Base-by-base conservation (phyloP, 2,888 invertebrate genomes). In the Cheilosia variabilis region DNA sequence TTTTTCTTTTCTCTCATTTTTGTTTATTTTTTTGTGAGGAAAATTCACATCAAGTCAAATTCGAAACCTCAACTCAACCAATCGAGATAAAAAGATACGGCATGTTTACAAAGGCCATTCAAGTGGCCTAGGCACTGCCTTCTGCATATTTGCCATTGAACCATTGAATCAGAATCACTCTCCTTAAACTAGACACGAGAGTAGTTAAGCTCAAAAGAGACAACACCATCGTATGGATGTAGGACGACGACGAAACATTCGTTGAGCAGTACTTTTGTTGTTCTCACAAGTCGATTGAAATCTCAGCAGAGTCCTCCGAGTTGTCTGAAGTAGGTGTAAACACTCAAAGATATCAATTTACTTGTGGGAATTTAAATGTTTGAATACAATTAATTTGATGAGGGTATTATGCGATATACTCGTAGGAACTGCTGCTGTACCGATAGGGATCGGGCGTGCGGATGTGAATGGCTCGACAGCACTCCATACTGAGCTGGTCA, bases 321-420 rank as follows among this genome's bases (percentile, higher is more conserved):
- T 50, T 62, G 19, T 52, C 60, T 77, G 60, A 62, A 77, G 72
- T 72, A 78, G 73, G 78, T 78, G 84, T 84, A 83, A 77, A 71
- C 75, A 69, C 79, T 53, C 60, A 57, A 75, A 60, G 69, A 79
- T 75, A 84, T 84, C 79, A 79, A 71, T 84, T 84, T 79, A 69
- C 75, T 75, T 80, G 60, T 78, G 65, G 66, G 71, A 75, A 55
- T 71, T 84, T 60, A 76, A 71, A 71, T 75, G 75, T 80, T 84
- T 84, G 80, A 47, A 84, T 80, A 79, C 75, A 84, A 79, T 75
- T 79, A 75, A 71, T 84, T 76, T 84, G 80, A 84, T 80, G 71
- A 75, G 75, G 55, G 53, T 66, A 47, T 79, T 60, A 58, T 60
- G 34, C n/a, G 53, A 62, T 57, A 34, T 3, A 22, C 22, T 22